These are phyloP conservation scores for Miichthys miiuy DNA, from an alignment of 2,797 vertebrate genomes.

Conservation along the genomic window DNA sequence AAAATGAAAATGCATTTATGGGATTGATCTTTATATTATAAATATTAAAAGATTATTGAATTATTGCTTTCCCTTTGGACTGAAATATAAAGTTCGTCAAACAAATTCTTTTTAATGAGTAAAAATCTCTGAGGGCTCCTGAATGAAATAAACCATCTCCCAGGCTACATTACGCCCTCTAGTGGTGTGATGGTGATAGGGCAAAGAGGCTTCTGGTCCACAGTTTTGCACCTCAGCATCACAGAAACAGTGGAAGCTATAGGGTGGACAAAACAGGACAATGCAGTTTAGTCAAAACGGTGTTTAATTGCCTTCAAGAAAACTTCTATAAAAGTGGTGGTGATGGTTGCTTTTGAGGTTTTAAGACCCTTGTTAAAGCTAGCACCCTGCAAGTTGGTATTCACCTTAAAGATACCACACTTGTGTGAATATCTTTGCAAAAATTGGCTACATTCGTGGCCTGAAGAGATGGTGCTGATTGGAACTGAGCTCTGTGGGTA, in stretches of 20 bases:
- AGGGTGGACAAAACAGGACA: background rate
- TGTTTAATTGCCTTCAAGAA: no score
- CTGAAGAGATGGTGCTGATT: background rate
- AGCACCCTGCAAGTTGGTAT: background rate
- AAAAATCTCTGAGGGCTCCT: background rate
- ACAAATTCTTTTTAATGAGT: conserved; percentile 8
- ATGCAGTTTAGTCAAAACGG: background rate
- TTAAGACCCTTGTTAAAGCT: background rate
- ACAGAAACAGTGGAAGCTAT: background rate
- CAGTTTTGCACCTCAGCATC: conserved; percentile 7
- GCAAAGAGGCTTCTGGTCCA: background rate
- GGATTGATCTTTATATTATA: background rate
- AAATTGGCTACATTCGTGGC: background rate
- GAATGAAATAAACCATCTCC: conserved; percentile 2
- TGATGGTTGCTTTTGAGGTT: background rate
- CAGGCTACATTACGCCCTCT: conserved; percentile 44
- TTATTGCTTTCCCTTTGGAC: background rate
- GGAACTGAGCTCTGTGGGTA: background rate
- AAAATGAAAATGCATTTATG: background rate
- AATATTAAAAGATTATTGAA: background rate
- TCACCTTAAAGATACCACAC: background rate
- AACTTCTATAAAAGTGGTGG: background rate
- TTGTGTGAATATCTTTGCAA: background rate
- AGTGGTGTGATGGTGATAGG: conserved; percentile 37
- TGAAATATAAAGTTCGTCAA: background rate